These are phyloP conservation scores for Lordiphosa fenestrarum DNA, from an alignment of 2,888 invertebrate genomes.

Conservation along the genomic window DNA sequence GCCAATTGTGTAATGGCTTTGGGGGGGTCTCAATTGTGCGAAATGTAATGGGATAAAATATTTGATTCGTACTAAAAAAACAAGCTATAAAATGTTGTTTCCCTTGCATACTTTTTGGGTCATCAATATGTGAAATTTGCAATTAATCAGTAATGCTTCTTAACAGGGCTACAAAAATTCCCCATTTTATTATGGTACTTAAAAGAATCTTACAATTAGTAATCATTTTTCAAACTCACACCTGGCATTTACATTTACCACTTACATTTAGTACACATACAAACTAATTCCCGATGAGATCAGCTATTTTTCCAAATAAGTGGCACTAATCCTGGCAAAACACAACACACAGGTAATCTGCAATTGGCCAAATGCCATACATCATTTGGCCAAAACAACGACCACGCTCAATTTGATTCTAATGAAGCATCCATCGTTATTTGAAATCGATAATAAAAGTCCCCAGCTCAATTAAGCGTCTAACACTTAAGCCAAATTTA, in stretches of 20 bases:
- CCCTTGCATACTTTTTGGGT: no score
- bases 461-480: conserved; percentile 54
- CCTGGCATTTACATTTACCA: no score
- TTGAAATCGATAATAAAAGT: conserved; percentile 44
- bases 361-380: conserved; percentile 29
- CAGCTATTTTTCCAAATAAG: conserved; percentile 9
- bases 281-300: no score
- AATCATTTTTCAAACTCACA: no score
- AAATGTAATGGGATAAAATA: not conserved
- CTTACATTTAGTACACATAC: no score
- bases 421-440: conserved; percentile 23
- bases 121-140: no score
- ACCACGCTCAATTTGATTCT: conserved; percentile 32
- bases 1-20: conserved; percentile 6
- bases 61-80: no score
- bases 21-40: not conserved
- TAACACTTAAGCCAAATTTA: conserved; percentile 60
- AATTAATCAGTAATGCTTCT: no score
- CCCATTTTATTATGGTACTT: no score
- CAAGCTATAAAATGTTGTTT: no score
- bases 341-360: conserved; percentile 15
- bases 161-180: no score
- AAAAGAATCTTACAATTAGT: no score
- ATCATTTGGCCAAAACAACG: conserved; percentile 23
- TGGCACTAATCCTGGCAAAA: conserved; percentile 11